A percentile compares a stretch with the other conserved stretches of the same genome.
Conservation (phyloP, 2,113 vertebrate genomes). For the Vireo altiloquus region DNA sequence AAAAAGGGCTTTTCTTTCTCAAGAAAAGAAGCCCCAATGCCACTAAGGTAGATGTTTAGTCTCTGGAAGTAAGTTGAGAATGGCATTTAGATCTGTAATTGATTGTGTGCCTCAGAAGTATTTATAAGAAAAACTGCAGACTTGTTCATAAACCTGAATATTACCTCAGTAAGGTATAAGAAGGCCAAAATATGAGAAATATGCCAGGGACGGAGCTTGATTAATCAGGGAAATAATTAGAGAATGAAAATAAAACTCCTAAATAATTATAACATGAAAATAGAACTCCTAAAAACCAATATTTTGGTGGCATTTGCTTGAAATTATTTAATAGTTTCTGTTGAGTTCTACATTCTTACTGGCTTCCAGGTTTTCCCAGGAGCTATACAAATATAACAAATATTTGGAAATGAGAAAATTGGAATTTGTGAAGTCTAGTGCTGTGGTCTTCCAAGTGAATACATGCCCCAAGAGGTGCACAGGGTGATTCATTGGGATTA, state of each 20-base stretch:
- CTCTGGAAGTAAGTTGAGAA: background rate
- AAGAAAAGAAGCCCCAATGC: background rate
- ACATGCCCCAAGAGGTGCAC: background rate
- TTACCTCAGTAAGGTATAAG: background rate
- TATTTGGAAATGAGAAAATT: background rate
- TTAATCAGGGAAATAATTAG: background rate
- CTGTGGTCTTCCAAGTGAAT: background rate
- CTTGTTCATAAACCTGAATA: background rate
- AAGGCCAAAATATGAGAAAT: background rate
- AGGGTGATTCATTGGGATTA: background rate
- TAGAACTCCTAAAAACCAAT: background rate
- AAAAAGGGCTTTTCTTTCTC: rapidly evolving
- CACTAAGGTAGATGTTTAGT: background rate
- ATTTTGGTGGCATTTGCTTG: background rate
- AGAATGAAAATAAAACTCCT: background rate
- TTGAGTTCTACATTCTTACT: background rate
- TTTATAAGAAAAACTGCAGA: background rate
- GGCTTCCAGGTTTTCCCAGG: background rate
- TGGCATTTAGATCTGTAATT: background rate
- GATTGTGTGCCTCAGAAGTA: background rate
- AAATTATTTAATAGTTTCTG: background rate
- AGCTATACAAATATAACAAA: background rate
- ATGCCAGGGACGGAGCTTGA: background rate
- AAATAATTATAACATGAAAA: background rate
- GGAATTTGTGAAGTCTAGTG: background rate